Evolutionary conservation across 2,888 invertebrate genomes (phyloP).

Genomic region (Polyommatus icarus): DNA sequence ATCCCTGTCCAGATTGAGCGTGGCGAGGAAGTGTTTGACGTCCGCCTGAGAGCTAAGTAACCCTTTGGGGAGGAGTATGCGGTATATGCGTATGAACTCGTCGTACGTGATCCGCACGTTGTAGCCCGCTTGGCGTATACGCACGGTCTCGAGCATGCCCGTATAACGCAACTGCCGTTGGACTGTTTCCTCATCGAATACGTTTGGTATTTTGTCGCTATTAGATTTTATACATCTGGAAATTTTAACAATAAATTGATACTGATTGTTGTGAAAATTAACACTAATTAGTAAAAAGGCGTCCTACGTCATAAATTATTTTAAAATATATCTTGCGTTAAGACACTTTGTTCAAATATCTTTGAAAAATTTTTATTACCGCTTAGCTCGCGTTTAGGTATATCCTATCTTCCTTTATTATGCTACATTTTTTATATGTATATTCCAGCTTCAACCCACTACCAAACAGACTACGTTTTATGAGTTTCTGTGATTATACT

Average conservation of each 20-base stretch:
- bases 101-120: constrained; percentile 96
- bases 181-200: constrained; percentile 96
- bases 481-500: neutral
- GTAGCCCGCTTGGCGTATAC: constrained; percentile 96
- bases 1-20: constrained; percentile 90
- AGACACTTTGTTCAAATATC: no score
- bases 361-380: no score
- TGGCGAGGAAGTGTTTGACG: constrained; percentile 90
- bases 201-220: constrained; percentile 94
- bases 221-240: constrained; percentile 96
- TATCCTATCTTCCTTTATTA: no score
- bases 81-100: constrained; percentile 95
- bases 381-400: no score
- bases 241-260: neutral
- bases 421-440: no score
- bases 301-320: no score
- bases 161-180: constrained; percentile 93
- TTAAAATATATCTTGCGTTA: no score
- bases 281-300: no score
- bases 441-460: no score
- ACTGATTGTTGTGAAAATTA: no score
- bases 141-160: constrained; percentile 97
- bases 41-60: constrained; percentile 92
- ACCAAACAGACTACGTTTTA: no score
- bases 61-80: constrained; percentile 94